A percentile compares a stretch with the other conserved stretches of the same genome.
Conservation (phyloP, 2,113 vertebrate genomes). For the Poeciliopsis prolifica region DNA sequence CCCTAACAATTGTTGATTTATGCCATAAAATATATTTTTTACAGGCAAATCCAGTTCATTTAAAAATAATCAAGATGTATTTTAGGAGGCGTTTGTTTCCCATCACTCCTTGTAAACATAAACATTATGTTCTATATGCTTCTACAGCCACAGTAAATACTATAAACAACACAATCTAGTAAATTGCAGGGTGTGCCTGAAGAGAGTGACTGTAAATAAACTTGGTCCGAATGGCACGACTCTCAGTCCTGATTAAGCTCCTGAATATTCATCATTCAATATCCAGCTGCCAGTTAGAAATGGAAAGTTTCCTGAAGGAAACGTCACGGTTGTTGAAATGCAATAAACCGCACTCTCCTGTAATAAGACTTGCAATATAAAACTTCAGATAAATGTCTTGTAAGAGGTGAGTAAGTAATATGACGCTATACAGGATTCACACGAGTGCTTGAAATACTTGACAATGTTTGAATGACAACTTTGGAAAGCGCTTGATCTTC, state of each 20-base stretch:
- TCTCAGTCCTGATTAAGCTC: neutral
- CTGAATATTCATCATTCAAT: neutral
- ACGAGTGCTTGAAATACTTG: too few relatives aligned
- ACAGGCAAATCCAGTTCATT: too few relatives aligned
- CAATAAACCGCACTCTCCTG: neutral
- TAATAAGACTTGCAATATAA: neutral
- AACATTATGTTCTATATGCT: slow-evolving; percentile 5
- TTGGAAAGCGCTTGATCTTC: too few relatives aligned
- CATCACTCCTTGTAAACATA: neutral
- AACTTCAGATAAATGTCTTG: neutral
- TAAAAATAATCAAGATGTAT: neutral
- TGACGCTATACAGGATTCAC: neutral
- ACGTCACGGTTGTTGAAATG: neutral
- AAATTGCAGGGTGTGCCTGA: slow-evolving; percentile 7
- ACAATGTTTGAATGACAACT: too few relatives aligned
- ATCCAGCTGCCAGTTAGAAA: neutral
- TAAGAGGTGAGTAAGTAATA: neutral
- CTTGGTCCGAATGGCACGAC: neutral
- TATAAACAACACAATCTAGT: neutral
- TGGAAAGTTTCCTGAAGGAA: neutral
- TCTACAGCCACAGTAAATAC: neutral
- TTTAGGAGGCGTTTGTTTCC: neutral
- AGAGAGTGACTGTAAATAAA: slow-evolving; percentile 14
- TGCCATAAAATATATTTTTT: too few relatives aligned
- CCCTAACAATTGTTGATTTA: too few relatives aligned